These are phyloP conservation scores for Diachasmimorpha longicaudata DNA, from an alignment of 1,140 invertebrate genomes.

Conservation along the genomic window DNA sequence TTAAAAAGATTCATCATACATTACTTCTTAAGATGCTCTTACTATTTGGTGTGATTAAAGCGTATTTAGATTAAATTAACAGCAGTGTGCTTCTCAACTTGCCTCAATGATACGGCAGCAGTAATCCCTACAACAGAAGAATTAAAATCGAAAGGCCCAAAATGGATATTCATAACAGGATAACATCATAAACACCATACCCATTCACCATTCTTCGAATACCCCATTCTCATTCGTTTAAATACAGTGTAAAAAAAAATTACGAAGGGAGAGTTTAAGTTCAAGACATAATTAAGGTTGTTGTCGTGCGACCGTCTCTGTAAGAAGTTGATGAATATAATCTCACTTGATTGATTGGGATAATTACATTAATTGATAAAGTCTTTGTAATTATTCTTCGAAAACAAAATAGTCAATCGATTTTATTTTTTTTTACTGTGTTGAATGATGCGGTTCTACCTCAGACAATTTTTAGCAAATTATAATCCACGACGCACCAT, in stretches of 20 bases:
- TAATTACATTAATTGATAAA: no score
- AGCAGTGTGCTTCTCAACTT: slow-evolving; percentile 55
- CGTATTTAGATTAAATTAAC: slow-evolving; percentile 24
- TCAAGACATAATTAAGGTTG: background rate
- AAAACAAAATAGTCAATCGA: no score
- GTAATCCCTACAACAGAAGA: slow-evolving; percentile 64
- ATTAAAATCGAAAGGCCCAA: slow-evolving; percentile 53
- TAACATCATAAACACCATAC: background rate
- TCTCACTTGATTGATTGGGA: no score
- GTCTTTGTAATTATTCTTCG: no score
- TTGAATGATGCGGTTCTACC: no score
- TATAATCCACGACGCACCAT: no score
- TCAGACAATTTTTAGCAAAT: no score
- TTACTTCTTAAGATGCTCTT: slow-evolving; percentile 11
- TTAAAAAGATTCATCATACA: background rate
- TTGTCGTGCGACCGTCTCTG: no score
- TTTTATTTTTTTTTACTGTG: no score
- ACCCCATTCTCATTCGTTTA: background rate
- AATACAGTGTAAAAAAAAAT: background rate
- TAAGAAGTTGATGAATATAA: no score
- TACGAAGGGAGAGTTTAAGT: background rate
- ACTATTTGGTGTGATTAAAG: slow-evolving; percentile 7
- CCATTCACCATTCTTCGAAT: background rate
- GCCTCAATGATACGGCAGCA: slow-evolving; percentile 59
- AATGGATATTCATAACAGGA: background rate